Percentiles rank a stretch among this genome's conserved stretches.
Conservation (phyloP, 2,797 vertebrate species). For the Saxicola maurus region DNA sequence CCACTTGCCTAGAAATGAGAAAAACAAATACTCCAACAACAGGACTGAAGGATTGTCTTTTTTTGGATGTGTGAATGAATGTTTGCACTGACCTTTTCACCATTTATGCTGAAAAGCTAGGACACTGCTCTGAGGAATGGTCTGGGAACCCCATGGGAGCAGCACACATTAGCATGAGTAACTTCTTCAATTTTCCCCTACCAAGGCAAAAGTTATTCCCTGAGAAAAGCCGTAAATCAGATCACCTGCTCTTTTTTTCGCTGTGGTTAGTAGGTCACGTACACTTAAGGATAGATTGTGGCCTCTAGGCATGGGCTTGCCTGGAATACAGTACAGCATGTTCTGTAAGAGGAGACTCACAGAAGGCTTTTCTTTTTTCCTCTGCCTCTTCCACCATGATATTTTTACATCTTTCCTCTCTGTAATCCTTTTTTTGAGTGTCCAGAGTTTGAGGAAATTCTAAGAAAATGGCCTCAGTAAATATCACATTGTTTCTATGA, state of each 20-base stretch:
- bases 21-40: neutral
- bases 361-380: neutral
- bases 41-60: neutral
- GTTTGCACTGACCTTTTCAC: neutral
- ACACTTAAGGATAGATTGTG: slow-evolving; percentile 13
- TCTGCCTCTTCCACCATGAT: neutral
- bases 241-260: neutral
- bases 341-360: neutral
- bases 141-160: neutral
- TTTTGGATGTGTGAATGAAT: neutral
- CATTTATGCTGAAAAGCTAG: neutral
- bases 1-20: neutral
- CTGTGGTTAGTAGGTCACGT: slow-evolving; percentile 31
- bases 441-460: neutral
- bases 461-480: neutral
- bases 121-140: neutral
- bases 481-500: neutral
- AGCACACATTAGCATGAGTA: neutral
- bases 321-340: neutral
- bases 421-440: neutral
- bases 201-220: neutral
- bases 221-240: slow-evolving; percentile 1
- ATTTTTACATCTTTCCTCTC: neutral
- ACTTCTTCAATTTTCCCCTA: neutral
- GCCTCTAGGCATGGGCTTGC: neutral